Base-by-base conservation (phyloP, 2,113 vertebrate species). In the Ammospiza caudacuta region DNA sequence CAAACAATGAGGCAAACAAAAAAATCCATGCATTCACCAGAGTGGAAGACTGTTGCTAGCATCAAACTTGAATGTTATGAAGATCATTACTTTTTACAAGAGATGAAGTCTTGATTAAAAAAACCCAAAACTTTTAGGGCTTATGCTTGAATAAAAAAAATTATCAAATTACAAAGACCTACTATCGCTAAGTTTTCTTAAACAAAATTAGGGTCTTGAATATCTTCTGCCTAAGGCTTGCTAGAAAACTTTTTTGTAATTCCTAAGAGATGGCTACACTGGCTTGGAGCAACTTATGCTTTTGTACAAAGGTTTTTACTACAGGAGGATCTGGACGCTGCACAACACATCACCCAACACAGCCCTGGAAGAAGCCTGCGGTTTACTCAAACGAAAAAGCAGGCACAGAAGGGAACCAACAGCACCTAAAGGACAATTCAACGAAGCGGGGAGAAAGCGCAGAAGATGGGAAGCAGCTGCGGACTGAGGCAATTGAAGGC, bases 361-460 rank as follows among this genome's bases (percentile, higher is more conserved):
- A 20, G 9, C 4, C 11, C 25, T 3, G 9, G 24, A 18, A 15
- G 31, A 24, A 39, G 15, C 23, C 6, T 5, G 16, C 3, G 3
- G 21, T 12, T 3, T 4, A 39, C 25, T 16, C 59, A 5, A 49
- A 29, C 0, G 15, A 10, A 12, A 39, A 61, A 24, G 3, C 27
- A 43, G 22, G 6, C 15, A 9, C 21, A 19, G 6, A 29, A 35
- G 9, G 12, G 17, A 70, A 7, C 41, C n/a, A 31, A 2, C 21
- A 27, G 0, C 39, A 14, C 23, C 59, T 9, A 1, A 4, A 21
- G 7, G 11, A 1, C 1, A 7, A 9, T 3, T 20, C 7, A 39
- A 9, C 0, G 12, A 9, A 24, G 68, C 17, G 5, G 17, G 20
- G 18, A 29, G 29, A 7, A 21, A 21, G 28, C 5, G 25, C 7